Base-by-base conservation (phyloP, 2,113 vertebrate genomes). In the Hippocampus abdominalis region DNA sequence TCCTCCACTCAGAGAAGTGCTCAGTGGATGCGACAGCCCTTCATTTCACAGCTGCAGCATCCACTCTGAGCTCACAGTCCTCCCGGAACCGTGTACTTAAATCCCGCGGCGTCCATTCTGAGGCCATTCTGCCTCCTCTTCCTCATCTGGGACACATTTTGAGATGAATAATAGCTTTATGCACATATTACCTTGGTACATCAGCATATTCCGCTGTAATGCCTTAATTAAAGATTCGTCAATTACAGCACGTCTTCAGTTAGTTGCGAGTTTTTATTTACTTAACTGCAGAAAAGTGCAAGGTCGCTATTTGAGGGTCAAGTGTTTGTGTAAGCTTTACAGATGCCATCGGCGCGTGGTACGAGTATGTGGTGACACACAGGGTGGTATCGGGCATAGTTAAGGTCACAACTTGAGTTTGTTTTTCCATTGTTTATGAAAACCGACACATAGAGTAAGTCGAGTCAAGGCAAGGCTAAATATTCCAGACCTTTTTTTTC, bases 11-110 rank as follows among this genome's bases (percentile, higher is more conserved):
- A 42, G 79, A 76, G 76, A 85, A 87, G 87, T 83, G 82, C 83
- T 84, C 73, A 71, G 68, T 84, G 79, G 81, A 89, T 89, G 87
- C 73, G 88, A 89, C 88, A 89, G 90, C 88, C 82, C 84, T 87
- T 85, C 83, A 74, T 88, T 86, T 87, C 86, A 87, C 87, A 90
- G 89, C 85, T 89, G 87, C 87, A 86, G 86, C 86, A 83, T 89
- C 85, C 78, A 81, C 79, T 80, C 83, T 89, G 82, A 79, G 82
- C 82, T 89, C 83, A 83, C 74, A 74, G 59, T 74, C 74, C 79
- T 82, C 79, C 70, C 70, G 62, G 75, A 77, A 65, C 15, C 76
- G 73, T 81, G 82, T 88, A 89, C 85, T 82, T 79, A 71, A 81
- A 79, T 71, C 81, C 76, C n/a, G 67, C 85, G 69, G 74, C 84